Conservation (phyloP, 2,888 invertebrate species). For the Volucella inflata region DNA sequence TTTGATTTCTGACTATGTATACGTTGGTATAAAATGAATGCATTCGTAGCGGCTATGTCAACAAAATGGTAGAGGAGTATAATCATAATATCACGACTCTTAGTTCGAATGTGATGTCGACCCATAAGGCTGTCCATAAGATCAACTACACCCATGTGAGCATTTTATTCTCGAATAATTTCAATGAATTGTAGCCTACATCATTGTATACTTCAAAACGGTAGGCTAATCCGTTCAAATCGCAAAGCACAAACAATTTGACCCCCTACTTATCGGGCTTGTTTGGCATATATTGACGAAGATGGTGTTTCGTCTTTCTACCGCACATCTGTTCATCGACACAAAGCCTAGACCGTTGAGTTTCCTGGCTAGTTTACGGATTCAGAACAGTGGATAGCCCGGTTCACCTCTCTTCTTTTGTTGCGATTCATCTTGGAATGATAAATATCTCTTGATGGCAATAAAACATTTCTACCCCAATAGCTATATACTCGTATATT, state of each 20-base stretch:
- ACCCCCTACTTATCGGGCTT: constrained; percentile 55
- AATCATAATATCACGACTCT: too few relatives aligned
- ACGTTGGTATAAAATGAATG: constrained; percentile 12
- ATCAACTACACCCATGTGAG: too few relatives aligned
- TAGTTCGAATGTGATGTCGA: too few relatives aligned
- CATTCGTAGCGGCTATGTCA: constrained; percentile 13
- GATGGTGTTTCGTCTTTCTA: too few relatives aligned
- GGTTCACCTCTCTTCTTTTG: constrained; percentile 30
- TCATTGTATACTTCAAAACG: constrained; percentile 68
- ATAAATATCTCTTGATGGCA: constrained; percentile 15
- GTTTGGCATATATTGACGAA: too few relatives aligned
- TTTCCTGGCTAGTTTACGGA: constrained; percentile 26
- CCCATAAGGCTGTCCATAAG: too few relatives aligned
- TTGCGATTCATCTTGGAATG: constrained; percentile 20
- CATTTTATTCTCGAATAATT: too few relatives aligned
- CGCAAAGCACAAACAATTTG: constrained; percentile 55
- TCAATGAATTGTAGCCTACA: too few relatives aligned
- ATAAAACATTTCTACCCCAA: too few relatives aligned
- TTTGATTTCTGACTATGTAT: constrained; percentile 7
- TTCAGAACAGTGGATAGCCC: constrained; percentile 16
- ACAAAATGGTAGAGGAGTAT: too few relatives aligned
- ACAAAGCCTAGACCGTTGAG: constrained; percentile 38
- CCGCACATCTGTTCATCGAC: too few relatives aligned
- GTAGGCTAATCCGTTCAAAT: constrained; percentile 56
- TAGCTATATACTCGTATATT: constrained; percentile 23